These are phyloP conservation scores for Sialia sialis DNA, from an alignment of 2,113 vertebrate species.

Conservation along the genomic window DNA sequence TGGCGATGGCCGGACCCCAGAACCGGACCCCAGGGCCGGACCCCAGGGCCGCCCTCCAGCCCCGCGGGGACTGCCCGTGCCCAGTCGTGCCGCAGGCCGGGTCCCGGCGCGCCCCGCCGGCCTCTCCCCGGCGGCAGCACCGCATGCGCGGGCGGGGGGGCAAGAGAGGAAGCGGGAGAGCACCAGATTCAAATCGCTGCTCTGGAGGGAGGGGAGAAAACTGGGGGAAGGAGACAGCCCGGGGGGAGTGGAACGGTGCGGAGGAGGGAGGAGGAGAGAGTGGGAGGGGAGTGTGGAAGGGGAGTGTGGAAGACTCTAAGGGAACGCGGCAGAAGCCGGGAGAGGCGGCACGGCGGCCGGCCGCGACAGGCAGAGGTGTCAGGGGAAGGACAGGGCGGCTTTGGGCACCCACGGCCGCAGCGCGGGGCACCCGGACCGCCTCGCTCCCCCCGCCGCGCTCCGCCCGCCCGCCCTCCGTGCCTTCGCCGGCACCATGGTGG, in stretches of 20 bases:
- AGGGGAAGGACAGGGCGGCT: not conserved
- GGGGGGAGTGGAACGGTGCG: not conserved
- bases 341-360: not conserved
- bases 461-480: not conserved
- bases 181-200: constrained; percentile 7
- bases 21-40: too few relatives aligned
- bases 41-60: too few relatives aligned
- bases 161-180: not conserved
- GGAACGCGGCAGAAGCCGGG: not conserved
- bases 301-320: not conserved
- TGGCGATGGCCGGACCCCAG: accelerated
- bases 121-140: not conserved
- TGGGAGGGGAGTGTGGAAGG: not conserved
- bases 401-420: not conserved
- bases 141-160: not conserved
- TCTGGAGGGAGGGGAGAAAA: constrained; percentile 1
- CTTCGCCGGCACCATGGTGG: constrained; percentile 83
- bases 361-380: not conserved
- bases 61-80: not conserved
- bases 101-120: not conserved
- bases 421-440: not conserved
- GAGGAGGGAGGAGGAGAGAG: not conserved
- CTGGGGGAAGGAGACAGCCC: not conserved
- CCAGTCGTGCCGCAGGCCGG: too few relatives aligned
- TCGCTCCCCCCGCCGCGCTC: not conserved